These are phyloP conservation scores for Crossocerus cetratus DNA, from an alignment of 2,888 invertebrate species.

Conservation along the genomic window DNA sequence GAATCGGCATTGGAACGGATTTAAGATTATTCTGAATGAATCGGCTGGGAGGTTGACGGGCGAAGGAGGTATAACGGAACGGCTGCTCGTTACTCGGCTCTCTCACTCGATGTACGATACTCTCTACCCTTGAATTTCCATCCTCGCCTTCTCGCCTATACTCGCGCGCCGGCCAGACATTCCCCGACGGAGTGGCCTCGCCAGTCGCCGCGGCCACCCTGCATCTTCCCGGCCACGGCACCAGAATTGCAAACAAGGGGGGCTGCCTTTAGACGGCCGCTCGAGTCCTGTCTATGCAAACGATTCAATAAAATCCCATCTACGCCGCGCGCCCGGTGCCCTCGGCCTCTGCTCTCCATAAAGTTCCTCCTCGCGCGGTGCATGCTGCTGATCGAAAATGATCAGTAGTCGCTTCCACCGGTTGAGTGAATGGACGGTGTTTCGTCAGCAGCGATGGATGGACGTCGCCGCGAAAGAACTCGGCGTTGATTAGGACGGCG, in stretches of 20 bases:
- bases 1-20: slow-evolving; percentile 32
- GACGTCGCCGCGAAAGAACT: slow-evolving; percentile 43
- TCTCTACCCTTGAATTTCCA: background rate
- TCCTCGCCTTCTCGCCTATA: background rate
- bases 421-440: too few relatives aligned
- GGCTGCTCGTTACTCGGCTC: background rate
- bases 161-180: background rate
- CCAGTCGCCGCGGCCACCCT: background rate
- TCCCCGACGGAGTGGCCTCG: background rate
- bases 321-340: background rate
- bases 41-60: background rate
- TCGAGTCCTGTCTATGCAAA: background rate
- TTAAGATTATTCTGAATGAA: slow-evolving; percentile 13
- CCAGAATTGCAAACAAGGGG: too few relatives aligned
- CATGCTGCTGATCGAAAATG: too few relatives aligned
- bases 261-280: background rate
- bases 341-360: too few relatives aligned
- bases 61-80: background rate
- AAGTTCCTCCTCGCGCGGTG: too few relatives aligned
- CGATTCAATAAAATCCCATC: slow-evolving; percentile 1
- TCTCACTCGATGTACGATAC: background rate
- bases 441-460: too few relatives aligned
- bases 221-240: too few relatives aligned
- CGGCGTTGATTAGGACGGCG: slow-evolving; percentile 48
- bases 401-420: too few relatives aligned